Evolutionary conservation across 2,113 vertebrate species (phyloP), one percentile per base, ranked within the genome.

Genomic region (Pterocles orientalis): DNA sequence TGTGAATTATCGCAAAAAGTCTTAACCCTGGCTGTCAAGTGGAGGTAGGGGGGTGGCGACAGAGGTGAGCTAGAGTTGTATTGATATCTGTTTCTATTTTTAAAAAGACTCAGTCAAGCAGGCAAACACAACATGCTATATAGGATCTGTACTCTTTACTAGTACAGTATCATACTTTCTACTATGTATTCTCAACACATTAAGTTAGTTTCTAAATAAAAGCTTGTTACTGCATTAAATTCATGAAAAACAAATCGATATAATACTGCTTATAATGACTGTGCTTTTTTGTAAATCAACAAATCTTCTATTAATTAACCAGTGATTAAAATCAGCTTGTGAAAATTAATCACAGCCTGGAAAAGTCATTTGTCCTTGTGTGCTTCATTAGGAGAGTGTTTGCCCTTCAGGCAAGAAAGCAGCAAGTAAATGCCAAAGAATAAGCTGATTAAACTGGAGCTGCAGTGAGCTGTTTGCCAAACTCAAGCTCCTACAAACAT

Each of bases 281-380:
- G 84, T 96, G 90, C 61, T 98, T 98, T 98, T 98, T 98, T 97
- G 95, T 98, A 98, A 98, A 98, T 97, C 96, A 95, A 97, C 96
- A 97, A 98, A 98, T 98, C 98, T 98, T 98, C 98, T 98, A 98
- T 99, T 99, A 99, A 99, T 99, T 99, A 99, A 98, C 96, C 95
- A 97, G 98, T 98, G 98, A 98, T 99, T 99, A 99, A 98, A 98
- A 98, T 98, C 97, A 98, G 97, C 97, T 97, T 98, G 97, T 97
- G 97, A 98, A 97, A 98, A 98, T 98, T 98, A 98, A 98, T 98
- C 98, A 97, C 97, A 98, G 98, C 97, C 98, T 86, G 90, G 95
- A 98, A 98, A 98, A 97, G 94, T 94, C 77, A 97, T 97, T 96
- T 96, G 98, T 98, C 98, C 98, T 98, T 99, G 97, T 97, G 96